Conservation (phyloP, 2,113 vertebrate species). For the Malurus cyaneus region DNA sequence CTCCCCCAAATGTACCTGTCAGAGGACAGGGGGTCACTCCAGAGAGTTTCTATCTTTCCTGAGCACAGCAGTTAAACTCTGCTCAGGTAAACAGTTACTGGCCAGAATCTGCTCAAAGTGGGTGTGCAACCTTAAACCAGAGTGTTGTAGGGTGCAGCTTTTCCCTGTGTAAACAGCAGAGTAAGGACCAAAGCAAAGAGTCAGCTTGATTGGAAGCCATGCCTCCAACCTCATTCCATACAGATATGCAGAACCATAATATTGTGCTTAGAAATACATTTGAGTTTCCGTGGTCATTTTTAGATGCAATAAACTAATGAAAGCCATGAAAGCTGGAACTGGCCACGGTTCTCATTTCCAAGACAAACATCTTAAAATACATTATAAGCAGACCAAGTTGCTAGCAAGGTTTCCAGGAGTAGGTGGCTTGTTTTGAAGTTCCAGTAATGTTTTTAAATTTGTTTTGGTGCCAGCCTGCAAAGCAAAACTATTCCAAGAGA, state of each 20-base stretch:
- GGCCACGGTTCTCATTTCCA: neutral
- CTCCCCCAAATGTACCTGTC: accelerated
- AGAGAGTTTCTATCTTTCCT: neutral
- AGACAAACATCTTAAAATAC: slow-evolving; percentile 60
- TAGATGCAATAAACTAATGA: slow-evolving; percentile 37
- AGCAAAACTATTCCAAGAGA: slow-evolving; percentile 37
- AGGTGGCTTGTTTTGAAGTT: slow-evolving; percentile 54
- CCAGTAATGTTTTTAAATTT: slow-evolving; percentile 16
- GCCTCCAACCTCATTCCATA: neutral
- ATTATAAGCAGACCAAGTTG: slow-evolving; percentile 12
- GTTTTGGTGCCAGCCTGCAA: slow-evolving; percentile 13
- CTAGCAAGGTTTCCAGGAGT: slow-evolving; percentile 30
- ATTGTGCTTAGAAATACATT: slow-evolving; percentile 30
- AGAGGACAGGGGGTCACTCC: neutral
- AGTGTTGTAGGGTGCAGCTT: accelerated
- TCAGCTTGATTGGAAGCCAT: neutral
- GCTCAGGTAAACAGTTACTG: neutral
- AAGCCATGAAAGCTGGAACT: slow-evolving; percentile 3
- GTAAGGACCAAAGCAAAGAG: neutral
- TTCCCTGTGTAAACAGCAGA: neutral
- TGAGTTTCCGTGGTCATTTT: slow-evolving; percentile 32
- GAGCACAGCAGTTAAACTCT: neutral
- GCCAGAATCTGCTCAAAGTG: neutral
- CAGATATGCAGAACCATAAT: slow-evolving; percentile 11
- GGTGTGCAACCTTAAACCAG: accelerated